These are phyloP conservation scores for Neocrepidodera transversa DNA, from an alignment of 2,888 invertebrate species.

Conservation along the genomic window DNA sequence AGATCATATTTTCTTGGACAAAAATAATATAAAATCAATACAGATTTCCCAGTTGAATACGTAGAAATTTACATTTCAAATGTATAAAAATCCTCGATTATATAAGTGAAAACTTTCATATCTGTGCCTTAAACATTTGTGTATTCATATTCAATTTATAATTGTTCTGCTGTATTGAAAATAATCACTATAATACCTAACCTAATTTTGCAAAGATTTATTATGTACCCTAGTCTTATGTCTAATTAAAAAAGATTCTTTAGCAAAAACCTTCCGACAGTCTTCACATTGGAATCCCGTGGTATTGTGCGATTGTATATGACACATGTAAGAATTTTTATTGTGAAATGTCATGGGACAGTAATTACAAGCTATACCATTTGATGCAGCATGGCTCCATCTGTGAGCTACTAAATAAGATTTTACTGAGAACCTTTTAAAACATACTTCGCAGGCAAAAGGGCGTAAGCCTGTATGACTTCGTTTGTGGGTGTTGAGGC, in stretches of 20 bases:
- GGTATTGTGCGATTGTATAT: constrained; percentile 77
- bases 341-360: constrained; percentile 78
- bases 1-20: no score
- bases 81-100: no score
- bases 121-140: no score
- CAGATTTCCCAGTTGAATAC: no score
- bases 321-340: constrained; percentile 77
- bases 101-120: no score
- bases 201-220: constrained; percentile 32
- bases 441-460: constrained; percentile 80
- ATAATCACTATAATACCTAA: no score
- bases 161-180: no score
- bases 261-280: constrained; percentile 76
- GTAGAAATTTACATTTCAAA: no score
- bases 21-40: no score
- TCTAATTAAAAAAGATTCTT: constrained; percentile 79
- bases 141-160: no score
- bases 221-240: constrained; percentile 80
- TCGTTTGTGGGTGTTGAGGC: constrained; percentile 81
- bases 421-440: constrained; percentile 81
- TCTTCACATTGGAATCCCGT: constrained; percentile 77
- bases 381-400: constrained; percentile 81
- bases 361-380: constrained; percentile 70
- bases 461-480: constrained; percentile 82
- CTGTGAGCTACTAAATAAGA: constrained; percentile 82